Base-by-base conservation (phyloP, 2,113 vertebrate genomes). In the Ploceus nigricollis region DNA sequence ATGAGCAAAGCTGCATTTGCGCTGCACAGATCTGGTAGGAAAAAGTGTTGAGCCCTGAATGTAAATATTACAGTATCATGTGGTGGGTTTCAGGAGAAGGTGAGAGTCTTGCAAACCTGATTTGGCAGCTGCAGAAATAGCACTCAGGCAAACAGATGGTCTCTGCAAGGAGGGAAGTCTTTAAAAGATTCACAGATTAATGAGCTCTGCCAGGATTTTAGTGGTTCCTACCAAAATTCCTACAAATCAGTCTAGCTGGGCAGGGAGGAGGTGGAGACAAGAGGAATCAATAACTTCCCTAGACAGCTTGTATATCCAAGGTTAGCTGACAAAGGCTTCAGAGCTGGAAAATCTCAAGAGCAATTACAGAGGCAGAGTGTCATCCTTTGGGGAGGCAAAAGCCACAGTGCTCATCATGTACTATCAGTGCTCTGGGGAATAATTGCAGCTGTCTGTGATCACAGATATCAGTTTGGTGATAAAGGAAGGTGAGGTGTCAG, bases 21-120 rank as follows among this genome's bases (percentile, higher is more conserved):
- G 89, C 40, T 45, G 28, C 44, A 76, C 14, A 70, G 47, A 70
- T 33, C 60, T 56, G 21, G n/a, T 61, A 33, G 75, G 50, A 77
- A 93, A 40, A 68, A 35, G 37, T 51, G n/a, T 57, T 0, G 1
- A 78, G 40, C 37, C n/a, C 88, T 60, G 64, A 84, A 28, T 56
- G 57, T 89, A 94, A 96, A 96, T 84, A 96, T 89, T 95, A 42
- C 33, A 0, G n/a, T 79, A 69, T 75, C 51, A 28, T 69, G 76
- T 82, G 63, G n/a, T 87, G 53, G 53, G 64, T 87, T 86, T 95
- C 88, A 68, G 48, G 61, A 89, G 88, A 96, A 96, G 86, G 92
- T 94, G 93, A 95, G 90, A 92, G 61, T 65, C 68, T 90, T 45
- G 69, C 90, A 96, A 95, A 96, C 90, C 79, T 92, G 79, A 56